Evolutionary conservation across 2,797 vertebrate genomes (phyloP).

Genomic region (Myotis daubentonii): DNA sequence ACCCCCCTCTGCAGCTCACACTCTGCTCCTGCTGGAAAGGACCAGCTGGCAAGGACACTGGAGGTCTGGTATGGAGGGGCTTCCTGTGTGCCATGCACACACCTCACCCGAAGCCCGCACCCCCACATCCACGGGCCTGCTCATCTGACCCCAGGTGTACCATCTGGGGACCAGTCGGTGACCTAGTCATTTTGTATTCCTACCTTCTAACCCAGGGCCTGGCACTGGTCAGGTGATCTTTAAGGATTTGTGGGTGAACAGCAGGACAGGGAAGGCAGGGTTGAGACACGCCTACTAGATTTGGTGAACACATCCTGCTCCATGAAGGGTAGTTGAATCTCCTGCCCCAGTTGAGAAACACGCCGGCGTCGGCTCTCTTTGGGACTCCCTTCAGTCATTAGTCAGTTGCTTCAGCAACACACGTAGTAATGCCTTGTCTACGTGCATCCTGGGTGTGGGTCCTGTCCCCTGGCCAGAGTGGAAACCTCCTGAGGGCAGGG

Average conservation of each 20-base stretch:
- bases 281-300: neutral
- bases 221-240: neutral
- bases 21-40: neutral
- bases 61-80: neutral
- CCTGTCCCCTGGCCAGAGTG: neutral
- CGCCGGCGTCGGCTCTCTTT: neutral
- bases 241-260: neutral
- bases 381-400: slow-evolving; percentile 9
- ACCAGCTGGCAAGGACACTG: neutral
- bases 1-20: neutral
- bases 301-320: neutral
- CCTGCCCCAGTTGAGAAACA: neutral
- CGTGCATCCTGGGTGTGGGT: neutral
- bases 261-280: neutral
- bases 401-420: neutral
- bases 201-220: neutral
- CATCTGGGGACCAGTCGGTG: neutral
- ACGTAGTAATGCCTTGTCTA: neutral
- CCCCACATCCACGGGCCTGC: neutral
- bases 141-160: neutral
- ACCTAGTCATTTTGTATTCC: neutral
- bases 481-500: neutral
- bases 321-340: neutral
- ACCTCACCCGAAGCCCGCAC: neutral
- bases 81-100: neutral